Conservation (phyloP, 2,888 invertebrate species). For the Yponomeuta sedellus region DNA sequence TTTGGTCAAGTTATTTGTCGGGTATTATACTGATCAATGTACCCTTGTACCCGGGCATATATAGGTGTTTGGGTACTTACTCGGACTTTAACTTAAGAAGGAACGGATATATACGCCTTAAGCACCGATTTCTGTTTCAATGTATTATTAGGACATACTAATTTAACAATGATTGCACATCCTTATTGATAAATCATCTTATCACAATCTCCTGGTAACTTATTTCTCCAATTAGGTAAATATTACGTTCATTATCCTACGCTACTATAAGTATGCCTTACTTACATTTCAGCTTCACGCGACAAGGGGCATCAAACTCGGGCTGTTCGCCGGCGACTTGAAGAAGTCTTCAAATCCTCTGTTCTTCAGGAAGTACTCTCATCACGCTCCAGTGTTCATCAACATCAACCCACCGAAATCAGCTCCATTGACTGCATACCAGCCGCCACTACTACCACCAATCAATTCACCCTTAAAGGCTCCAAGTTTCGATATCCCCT, state of each 20-base stretch:
- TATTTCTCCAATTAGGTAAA: neutral
- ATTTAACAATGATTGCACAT: neutral
- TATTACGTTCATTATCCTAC: neutral
- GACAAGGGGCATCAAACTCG: conserved; percentile 30
- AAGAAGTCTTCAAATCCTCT: conserved; percentile 37
- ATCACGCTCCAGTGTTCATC: conserved; percentile 41
- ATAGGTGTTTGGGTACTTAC: no score
- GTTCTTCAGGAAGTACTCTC: conserved; percentile 35
- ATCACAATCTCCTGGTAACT: neutral
- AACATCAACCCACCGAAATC: conserved; percentile 35
- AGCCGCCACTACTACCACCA: conserved; percentile 18
- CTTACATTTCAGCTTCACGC: neutral
- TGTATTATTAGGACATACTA: no score
- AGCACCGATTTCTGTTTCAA: no score
- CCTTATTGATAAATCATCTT: neutral
- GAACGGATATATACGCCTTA: no score
- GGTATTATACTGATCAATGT: no score
- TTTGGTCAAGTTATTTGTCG: no score
- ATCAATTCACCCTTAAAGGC: conserved; percentile 22
- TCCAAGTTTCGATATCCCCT: neutral
- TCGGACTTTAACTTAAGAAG: no score
- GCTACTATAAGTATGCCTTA: neutral
- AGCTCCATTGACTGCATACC: conserved; percentile 20
- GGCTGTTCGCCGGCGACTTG: conserved; percentile 41
- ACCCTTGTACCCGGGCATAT: no score